Percentiles rank a stretch among this genome's conserved stretches.
phyloP scores from a whole-genome alignment of 2,888 invertebrate species.

The Lacanobia oleracea region DNA sequence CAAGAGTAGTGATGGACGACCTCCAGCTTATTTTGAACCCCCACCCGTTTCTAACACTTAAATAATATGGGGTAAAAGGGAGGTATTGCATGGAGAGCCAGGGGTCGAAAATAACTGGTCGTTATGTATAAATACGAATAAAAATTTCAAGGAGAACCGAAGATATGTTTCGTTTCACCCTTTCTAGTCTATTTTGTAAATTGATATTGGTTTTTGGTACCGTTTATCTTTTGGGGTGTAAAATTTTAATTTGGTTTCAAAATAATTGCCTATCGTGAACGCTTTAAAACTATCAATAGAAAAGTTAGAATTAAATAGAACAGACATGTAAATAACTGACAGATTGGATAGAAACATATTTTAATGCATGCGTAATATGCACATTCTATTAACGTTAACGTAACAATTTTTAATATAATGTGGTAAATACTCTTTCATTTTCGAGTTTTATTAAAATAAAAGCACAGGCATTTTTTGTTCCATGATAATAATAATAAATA shows the following conservation, averaged over 20 bases:
- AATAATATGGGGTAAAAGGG: conserved; percentile 28
- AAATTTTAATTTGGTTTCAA: conserved; percentile 76
- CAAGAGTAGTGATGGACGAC: conserved; percentile 80
- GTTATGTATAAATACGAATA: conserved; percentile 82
- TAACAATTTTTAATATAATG: too few relatives aligned
- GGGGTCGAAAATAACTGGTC: conserved; percentile 72
- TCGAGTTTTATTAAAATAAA: background rate
- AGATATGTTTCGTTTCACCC: conserved; percentile 81
- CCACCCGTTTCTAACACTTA: conserved; percentile 36
- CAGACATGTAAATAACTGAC: background rate
- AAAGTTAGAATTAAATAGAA: background rate
- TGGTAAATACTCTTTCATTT: background rate
- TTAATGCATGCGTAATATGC: too few relatives aligned
- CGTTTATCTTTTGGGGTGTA: conserved; percentile 76
- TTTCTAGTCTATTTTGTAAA: conserved; percentile 86
- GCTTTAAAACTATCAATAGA: conserved; percentile 28
- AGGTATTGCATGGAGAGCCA: conserved; percentile 53
- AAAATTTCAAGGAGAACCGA: conserved; percentile 85
- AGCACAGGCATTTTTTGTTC: too few relatives aligned
- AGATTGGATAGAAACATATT: too few relatives aligned
- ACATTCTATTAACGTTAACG: too few relatives aligned
- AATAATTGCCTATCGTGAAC: conserved; percentile 51
- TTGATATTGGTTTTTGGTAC: conserved; percentile 81
- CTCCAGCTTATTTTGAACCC: conserved; percentile 72
- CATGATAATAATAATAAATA: background rate